Percentiles rank a stretch among this genome's conserved stretches.
Conservation (phyloP, 92 coral and sea anemone species). For the Desmophyllum pertusum region DNA sequence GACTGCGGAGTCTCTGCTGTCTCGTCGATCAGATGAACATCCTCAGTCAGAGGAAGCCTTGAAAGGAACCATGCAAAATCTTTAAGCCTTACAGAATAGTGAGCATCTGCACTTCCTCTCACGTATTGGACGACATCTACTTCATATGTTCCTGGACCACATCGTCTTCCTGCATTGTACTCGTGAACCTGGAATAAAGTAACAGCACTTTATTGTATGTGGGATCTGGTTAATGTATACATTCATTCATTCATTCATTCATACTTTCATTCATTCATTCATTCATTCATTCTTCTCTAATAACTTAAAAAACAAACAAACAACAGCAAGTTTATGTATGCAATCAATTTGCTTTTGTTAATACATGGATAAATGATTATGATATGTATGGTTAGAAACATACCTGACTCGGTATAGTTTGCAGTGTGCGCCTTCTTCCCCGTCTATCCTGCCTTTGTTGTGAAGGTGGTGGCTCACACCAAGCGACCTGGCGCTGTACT, state of each 20-base stretch:
- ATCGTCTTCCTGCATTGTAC: slow-evolving; percentile 59
- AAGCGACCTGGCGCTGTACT: slow-evolving; percentile 47
- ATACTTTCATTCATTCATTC: no score
- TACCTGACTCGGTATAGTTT: slow-evolving; percentile 55
- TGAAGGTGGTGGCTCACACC: slow-evolving; percentile 54
- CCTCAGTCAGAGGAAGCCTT: slow-evolving; percentile 43
- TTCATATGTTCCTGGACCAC: slow-evolving; percentile 44
- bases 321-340: no score
- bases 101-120: slow-evolving; percentile 27
- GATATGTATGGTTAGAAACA: no score
- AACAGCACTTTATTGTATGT: neutral
- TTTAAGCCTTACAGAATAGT: slow-evolving; percentile 28
- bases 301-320: no score
- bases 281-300: no score
- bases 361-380: no score
- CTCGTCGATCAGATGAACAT: slow-evolving; percentile 1
- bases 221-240: neutral
- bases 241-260: neutral
- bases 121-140: slow-evolving; percentile 6
- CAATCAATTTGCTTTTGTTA: no score
- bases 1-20: slow-evolving; percentile 6
- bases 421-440: slow-evolving; percentile 38
- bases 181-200: slow-evolving; percentile 25
- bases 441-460: slow-evolving; percentile 12
- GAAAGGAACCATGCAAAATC: slow-evolving; percentile 70